Conservation (phyloP, 2,113 vertebrate species). For the Calyptommatus sinebrachiatus region DNA sequence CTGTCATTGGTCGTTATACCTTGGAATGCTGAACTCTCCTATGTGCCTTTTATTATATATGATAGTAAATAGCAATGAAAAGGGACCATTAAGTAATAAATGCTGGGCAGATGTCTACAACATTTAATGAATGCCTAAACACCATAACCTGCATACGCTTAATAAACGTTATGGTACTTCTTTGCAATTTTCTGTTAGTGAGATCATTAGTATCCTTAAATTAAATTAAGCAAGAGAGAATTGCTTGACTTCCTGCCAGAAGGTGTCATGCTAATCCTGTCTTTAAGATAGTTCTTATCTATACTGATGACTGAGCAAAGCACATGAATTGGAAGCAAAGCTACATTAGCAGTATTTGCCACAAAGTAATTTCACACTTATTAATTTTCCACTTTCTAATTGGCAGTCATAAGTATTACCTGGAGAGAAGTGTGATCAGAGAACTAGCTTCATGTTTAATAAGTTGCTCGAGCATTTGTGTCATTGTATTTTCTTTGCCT, state of each 20-base stretch:
- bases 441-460: not conserved
- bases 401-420: constrained; percentile 4
- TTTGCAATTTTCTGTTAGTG: not conserved
- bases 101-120: not conserved
- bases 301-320: constrained; percentile 36
- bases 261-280: constrained; percentile 60
- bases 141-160: not conserved
- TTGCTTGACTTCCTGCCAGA: constrained; percentile 40
- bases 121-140: not conserved
- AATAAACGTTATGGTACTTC: not conserved
- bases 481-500: constrained; percentile 5
- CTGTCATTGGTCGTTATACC: no score
- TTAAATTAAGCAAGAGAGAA: not conserved
- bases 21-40: no score
- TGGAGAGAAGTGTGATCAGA: not conserved
- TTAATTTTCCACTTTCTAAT: constrained; percentile 8
- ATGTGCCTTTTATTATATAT: no score
- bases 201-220: not conserved
- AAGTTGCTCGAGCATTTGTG: not conserved
- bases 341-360: constrained; percentile 14
- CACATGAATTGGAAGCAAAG: not conserved
- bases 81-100: not conserved
- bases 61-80: not conserved
- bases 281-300: not conserved
- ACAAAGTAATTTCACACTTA: constrained; percentile 23